These are phyloP conservation scores for Pangasius mekongensis DNA, from an alignment of 2,797 vertebrate species.

Conservation along the genomic window DNA sequence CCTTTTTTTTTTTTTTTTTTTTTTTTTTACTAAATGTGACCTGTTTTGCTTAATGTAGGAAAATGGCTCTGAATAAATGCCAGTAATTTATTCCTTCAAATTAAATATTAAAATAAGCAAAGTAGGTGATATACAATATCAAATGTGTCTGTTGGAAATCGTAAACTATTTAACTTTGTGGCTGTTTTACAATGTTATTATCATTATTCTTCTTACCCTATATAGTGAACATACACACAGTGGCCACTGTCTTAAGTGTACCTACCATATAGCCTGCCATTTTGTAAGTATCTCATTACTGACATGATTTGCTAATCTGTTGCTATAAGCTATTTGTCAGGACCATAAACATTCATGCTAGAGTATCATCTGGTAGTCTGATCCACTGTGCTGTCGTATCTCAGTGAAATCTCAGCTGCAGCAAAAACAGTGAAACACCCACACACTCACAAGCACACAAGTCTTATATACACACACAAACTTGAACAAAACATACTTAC, in stretches of 20 bases:
- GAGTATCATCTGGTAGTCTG: background rate
- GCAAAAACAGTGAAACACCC: background rate
- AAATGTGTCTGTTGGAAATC: background rate
- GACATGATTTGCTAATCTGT: background rate
- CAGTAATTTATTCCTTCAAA: background rate
- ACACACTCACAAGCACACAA: background rate
- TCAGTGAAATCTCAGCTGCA: background rate
- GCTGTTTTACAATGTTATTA: no score
- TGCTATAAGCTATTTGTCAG: background rate
- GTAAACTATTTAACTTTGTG: background rate
- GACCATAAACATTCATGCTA: background rate
- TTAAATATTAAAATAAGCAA: background rate
- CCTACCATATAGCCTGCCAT: background rate
- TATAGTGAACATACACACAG: background rate
- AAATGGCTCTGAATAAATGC: background rate
- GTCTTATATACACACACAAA: no score
- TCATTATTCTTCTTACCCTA: background rate
- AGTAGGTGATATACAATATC: background rate
- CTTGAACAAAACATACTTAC: constrained; percentile 76
- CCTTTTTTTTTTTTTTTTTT: background rate
- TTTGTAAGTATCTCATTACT: no score
- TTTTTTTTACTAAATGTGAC: background rate
- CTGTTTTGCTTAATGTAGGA: background rate
- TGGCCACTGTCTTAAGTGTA: background rate
- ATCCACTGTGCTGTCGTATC: background rate